These are phyloP conservation scores for Xerus rutilus DNA, from an alignment of 2,797 vertebrate genomes.

Conservation along the genomic window DNA sequence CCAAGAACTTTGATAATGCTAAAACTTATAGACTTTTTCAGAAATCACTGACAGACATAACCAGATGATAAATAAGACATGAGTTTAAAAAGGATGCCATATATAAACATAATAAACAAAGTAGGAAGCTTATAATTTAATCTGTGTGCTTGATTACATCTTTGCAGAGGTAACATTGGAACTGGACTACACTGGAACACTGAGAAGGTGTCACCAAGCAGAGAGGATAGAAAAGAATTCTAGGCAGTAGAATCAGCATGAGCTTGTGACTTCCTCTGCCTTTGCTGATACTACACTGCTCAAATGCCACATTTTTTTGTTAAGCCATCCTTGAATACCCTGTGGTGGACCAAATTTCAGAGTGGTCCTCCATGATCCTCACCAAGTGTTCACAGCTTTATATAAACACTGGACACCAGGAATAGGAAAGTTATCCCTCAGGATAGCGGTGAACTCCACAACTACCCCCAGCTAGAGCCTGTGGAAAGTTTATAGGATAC, in stretches of 20 bases:
- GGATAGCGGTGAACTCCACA: background rate
- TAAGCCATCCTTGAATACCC: background rate
- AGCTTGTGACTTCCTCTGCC: background rate
- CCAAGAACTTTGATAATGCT: background rate
- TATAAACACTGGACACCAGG: background rate
- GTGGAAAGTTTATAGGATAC: background rate
- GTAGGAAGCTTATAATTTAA: background rate
- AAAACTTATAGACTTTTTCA: background rate
- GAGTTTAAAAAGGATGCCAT: background rate
- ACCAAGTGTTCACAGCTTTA: background rate
- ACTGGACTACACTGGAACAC: background rate
- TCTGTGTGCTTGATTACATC: background rate
- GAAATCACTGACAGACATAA: background rate
- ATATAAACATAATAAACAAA: background rate
- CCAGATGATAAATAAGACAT: background rate
- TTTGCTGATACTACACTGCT: background rate
- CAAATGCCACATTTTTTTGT: background rate
- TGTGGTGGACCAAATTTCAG: background rate
- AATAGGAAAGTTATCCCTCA: background rate
- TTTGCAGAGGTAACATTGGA: background rate
- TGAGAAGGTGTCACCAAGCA: background rate
- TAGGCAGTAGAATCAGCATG: background rate
- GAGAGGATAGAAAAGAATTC: background rate
- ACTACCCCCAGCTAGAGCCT: background rate
- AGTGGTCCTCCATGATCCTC: background rate